These are phyloP conservation scores for Melanerpes formicivorus DNA, from an alignment of 2,113 vertebrate species.

Conservation along the genomic window DNA sequence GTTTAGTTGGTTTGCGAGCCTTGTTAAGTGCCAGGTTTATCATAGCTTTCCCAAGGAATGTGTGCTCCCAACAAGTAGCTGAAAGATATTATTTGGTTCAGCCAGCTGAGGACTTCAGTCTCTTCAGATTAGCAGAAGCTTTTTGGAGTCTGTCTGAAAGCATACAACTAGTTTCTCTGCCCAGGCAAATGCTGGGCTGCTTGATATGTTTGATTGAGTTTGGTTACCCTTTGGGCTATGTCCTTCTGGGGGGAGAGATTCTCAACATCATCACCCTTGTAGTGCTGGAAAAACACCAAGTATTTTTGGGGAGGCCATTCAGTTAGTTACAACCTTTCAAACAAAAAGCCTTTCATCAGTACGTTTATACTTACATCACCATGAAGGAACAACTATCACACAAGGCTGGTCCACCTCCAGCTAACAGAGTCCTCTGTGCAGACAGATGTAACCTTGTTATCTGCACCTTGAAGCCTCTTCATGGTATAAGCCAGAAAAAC, in stretches of 20 bases:
- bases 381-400: not conserved
- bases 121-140: not conserved
- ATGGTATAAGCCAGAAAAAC: not conserved
- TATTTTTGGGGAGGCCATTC: not conserved
- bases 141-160: not conserved
- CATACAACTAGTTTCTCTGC: not conserved
- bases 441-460: not conserved
- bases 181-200: not conserved
- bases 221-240: not conserved
- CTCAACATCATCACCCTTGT: fast-evolving
- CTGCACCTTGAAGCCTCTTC: not conserved
- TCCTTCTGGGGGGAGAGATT: not conserved
- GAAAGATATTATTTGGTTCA: constrained; percentile 45
- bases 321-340: not conserved
- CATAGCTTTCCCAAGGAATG: constrained; percentile 47
- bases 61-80: not conserved
- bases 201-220: not conserved
- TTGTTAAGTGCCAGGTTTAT: constrained; percentile 56
- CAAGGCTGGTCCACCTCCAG: not conserved
- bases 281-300: not conserved
- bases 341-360: not conserved
- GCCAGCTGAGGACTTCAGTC: constrained; percentile 1
- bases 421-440: not conserved
- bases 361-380: not conserved
- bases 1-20: constrained; percentile 59